A percentile compares a stretch with the other conserved stretches of the same genome.
phyloP scores from a whole-genome alignment of 2,113 vertebrate genomes.

The Chascanopsetta lugubris region DNA sequence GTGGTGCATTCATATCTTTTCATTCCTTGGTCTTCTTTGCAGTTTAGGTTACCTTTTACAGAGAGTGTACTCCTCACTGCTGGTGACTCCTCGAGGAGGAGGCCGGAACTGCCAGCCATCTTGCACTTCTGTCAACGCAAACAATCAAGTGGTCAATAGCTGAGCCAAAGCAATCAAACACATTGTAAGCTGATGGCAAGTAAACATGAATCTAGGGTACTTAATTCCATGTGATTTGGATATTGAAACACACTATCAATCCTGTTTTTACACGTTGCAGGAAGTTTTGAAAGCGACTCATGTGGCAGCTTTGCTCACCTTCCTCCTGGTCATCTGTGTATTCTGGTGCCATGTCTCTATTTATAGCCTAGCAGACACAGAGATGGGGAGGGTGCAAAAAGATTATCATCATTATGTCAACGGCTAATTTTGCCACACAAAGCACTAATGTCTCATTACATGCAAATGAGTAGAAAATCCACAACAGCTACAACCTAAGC shows the following conservation, averaged over 20 bases:
- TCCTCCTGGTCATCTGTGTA: conserved; percentile 81
- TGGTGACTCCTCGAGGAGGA: conserved; percentile 95
- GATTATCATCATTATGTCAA: conserved; percentile 4
- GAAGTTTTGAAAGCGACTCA: background rate
- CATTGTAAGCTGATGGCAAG: background rate
- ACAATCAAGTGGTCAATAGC: conserved; percentile 26
- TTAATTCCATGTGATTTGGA: background rate
- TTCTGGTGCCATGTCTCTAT: conserved; percentile 76
- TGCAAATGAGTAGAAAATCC: conserved; percentile 24
- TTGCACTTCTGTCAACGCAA: conserved; percentile 75
- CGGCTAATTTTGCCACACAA: background rate
- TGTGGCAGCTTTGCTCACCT: conserved; percentile 69
- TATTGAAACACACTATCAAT: background rate
- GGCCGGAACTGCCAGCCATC: conserved; percentile 98
- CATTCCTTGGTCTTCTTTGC: background rate
- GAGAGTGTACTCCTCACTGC: conserved; percentile 97
- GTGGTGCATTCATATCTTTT: background rate
- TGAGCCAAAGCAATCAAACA: background rate
- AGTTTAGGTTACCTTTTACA: conserved; percentile 90
- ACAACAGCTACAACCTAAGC: conserved; percentile 15
- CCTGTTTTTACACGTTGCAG: background rate
- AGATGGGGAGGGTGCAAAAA: conserved; percentile 1
- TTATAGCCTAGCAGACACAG: conserved; percentile 69
- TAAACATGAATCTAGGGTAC: background rate
- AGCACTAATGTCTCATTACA: conserved; percentile 11